phyloP scores from a whole-genome alignment of 2,113 vertebrate species.

The Urocynchramus pylzowi region DNA sequence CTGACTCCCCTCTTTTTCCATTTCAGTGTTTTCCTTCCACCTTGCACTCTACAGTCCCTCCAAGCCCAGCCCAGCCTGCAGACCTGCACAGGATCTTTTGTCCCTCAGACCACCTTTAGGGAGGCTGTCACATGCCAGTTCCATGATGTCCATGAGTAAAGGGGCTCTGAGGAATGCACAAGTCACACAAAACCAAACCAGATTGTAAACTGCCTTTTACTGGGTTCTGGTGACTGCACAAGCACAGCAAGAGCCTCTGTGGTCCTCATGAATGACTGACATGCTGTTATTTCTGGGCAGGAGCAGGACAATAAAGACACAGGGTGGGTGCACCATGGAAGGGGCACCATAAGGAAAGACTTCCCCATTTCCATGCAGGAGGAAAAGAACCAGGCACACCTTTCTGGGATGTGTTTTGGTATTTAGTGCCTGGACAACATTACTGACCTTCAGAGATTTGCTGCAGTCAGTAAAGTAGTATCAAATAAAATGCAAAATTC shows the following conservation, averaged over 20 bases:
- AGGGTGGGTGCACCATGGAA: fast-evolving
- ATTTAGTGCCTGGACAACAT: not conserved
- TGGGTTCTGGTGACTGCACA: not conserved
- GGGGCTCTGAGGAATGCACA: not conserved
- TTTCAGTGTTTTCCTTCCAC: not conserved
- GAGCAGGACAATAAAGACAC: not conserved
- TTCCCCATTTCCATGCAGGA: not conserved
- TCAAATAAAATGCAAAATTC: not conserved
- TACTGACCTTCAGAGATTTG: not conserved
- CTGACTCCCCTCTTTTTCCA: not conserved
- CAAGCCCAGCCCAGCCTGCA: not conserved
- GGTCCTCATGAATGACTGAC: not conserved
- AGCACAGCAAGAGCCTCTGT: not conserved
- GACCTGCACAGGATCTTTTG: not conserved
- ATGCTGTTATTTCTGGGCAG: not conserved
- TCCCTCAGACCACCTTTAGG: not conserved
- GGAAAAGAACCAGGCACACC: not conserved
- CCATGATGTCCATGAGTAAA: fast-evolving
- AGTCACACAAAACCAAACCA: not conserved
- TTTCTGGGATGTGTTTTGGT: not conserved
- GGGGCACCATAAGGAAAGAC: not conserved
- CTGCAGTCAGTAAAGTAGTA: not conserved
- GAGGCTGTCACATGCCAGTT: not conserved
- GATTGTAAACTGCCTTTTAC: not conserved
- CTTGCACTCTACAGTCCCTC: not conserved